Evolutionary conservation across 2,888 invertebrate genomes (phyloP).

Genomic region (Tipula lateralis): DNA sequence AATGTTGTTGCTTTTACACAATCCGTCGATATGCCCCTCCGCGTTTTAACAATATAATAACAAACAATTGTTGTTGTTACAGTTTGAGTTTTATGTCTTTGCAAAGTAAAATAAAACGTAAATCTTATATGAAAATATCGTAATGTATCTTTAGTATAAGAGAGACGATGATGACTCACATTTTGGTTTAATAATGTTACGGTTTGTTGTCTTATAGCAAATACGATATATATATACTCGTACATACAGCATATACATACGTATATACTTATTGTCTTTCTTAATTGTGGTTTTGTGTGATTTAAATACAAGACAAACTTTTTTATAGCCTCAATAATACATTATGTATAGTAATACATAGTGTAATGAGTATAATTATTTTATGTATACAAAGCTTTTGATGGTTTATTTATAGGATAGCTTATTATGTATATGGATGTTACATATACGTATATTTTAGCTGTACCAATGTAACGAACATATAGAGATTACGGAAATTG

Average conservation of each 20-base stretch:
- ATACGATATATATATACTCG: background rate
- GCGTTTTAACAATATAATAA: background rate
- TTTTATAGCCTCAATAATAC: background rate
- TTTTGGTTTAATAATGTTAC: background rate
- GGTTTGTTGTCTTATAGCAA: background rate
- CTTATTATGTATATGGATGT: background rate
- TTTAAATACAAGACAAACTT: background rate
- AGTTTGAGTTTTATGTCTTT: background rate
- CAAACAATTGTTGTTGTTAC: background rate
- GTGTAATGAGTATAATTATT: background rate
- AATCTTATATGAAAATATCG: background rate
- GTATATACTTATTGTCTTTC: background rate
- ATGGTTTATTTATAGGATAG: slow-evolving; percentile 14
- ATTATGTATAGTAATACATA: background rate
- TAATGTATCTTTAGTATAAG: slow-evolving; percentile 13
- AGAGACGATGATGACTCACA: slow-evolving; percentile 11
- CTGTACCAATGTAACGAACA: background rate
- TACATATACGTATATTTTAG: background rate
- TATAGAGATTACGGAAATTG: background rate
- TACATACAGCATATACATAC: background rate
- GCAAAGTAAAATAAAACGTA: background rate
- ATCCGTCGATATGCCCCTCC: background rate
- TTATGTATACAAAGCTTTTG: background rate
- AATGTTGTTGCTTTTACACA: background rate
- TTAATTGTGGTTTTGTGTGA: background rate